Conservation (phyloP, 2,797 vertebrate genomes). For the Pseudocheirus occidentalis region DNA sequence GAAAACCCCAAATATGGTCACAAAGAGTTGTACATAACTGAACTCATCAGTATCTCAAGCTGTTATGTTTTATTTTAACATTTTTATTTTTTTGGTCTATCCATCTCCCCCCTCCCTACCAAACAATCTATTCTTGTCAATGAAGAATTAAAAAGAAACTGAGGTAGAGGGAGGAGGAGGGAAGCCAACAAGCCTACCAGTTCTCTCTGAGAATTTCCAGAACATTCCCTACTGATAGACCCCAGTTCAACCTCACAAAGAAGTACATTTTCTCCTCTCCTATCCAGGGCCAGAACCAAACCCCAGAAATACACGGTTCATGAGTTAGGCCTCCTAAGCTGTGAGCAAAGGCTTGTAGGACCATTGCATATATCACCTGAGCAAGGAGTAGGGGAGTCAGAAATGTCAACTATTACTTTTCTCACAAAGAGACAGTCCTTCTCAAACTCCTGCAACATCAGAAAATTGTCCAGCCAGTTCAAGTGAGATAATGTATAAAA, state of each 20-base stretch:
- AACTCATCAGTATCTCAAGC: no score
- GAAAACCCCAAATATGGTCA: no score
- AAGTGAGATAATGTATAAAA: background rate
- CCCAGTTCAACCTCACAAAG: background rate
- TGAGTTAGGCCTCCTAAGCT: background rate
- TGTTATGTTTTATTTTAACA: no score
- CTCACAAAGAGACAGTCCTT: background rate
- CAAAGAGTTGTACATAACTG: no score
- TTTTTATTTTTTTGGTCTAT: no score
- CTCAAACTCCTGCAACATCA: background rate
- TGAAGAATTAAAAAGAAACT: background rate
- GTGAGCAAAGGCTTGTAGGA: background rate
- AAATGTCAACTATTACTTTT: background rate
- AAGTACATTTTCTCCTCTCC: background rate
- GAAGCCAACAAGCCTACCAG: background rate
- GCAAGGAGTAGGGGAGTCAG: background rate
- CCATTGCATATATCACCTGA: background rate
- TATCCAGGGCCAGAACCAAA: background rate
- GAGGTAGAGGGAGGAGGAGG: background rate
- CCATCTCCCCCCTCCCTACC: no score
- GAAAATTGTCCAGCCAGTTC: background rate
- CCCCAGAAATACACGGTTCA: background rate
- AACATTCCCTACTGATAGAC: background rate
- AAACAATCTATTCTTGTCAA: no score
- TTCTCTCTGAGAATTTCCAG: background rate